Evolutionary conservation across 1,140 invertebrate species (phyloP).

Genomic region (Magallana ariakensis): DNA sequence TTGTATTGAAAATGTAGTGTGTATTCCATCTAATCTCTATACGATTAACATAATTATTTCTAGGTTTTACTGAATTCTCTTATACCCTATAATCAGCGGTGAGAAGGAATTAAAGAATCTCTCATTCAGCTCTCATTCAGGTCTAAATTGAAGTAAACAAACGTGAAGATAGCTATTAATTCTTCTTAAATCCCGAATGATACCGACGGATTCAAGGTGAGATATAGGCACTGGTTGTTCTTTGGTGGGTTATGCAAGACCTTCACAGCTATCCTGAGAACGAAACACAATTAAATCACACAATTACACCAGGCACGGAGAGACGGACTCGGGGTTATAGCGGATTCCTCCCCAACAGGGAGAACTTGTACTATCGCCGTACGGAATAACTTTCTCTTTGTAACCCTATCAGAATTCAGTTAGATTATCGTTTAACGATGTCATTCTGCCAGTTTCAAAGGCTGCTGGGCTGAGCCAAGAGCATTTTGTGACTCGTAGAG

Average conservation of each 20-base stretch:
- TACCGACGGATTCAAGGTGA: background rate
- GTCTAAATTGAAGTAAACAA: background rate
- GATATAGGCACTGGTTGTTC: background rate
- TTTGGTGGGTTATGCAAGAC: slow-evolving; percentile 20
- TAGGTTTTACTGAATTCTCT: no score
- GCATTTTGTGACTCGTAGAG: background rate
- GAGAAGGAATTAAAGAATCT: background rate
- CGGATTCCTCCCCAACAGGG: background rate
- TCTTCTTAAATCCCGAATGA: background rate
- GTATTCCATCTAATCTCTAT: no score
- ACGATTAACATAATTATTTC: no score
- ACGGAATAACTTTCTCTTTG: background rate
- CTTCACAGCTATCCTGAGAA: background rate
- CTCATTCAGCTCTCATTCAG: no score
- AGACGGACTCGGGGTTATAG: background rate
- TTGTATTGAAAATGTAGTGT: no score
- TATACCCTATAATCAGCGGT: no score
- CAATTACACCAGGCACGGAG: background rate
- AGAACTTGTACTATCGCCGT: background rate
- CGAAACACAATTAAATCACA: slow-evolving; percentile 23
- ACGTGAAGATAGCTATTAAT: background rate
- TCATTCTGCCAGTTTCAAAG: slow-evolving; percentile 14
- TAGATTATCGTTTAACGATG: background rate
- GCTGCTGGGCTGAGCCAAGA: background rate
- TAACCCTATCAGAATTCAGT: slow-evolving; percentile 6